Base-by-base conservation (phyloP, 2,113 vertebrate genomes). In the Osmerus mordax region DNA sequence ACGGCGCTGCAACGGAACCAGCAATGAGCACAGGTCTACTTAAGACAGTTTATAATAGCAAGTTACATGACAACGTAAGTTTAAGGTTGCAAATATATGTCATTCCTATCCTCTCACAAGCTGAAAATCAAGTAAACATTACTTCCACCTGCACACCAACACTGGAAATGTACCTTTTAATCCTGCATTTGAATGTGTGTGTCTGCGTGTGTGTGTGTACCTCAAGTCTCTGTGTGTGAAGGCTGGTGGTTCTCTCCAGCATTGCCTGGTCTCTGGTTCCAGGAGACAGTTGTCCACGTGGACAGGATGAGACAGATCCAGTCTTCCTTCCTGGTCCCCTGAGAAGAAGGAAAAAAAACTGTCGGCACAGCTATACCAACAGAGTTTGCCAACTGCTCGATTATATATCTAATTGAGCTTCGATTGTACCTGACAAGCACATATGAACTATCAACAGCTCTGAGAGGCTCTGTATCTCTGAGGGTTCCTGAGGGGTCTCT, bases 201-300 rank as follows among this genome's bases (percentile, higher is more conserved):
- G 25, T 28, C 25, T 28, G 55, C 55, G 36, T 58, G 14, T 19
- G n/a, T 65, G 32, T 59, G 25, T 14, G 70, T 78, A 98, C 96
- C 97, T 98, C 76, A 96, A 95, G 87, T 99, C 97, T 81, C 97
- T 91, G 87, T 96, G 95, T 55, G 93, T 90, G 3, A 97, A 98
- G 3, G 97, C 97, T 11, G 97, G 97, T 0, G 94, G 92, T 54
- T 99, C 97, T 75, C 74, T 94, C 96, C 96, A 99, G 79, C 97
- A 98, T 47, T 95, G 93, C 1, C 94, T 93, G 0, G 94, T 95
- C 52, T 97, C 96, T 0, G 96, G 94, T 84, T 99, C 97, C 81
- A 99, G 91, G 55, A 98, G 89, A 75, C 97, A 99, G 84, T 98
- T 99, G 89, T 99, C 96, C 52, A 95, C 96, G 0, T 99, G 97